A percentile compares a stretch with the other conserved stretches of the same genome.
Evolutionary conservation across 1,140 invertebrate species (phyloP).

Genomic region (Wiebesia pumilae): DNA sequence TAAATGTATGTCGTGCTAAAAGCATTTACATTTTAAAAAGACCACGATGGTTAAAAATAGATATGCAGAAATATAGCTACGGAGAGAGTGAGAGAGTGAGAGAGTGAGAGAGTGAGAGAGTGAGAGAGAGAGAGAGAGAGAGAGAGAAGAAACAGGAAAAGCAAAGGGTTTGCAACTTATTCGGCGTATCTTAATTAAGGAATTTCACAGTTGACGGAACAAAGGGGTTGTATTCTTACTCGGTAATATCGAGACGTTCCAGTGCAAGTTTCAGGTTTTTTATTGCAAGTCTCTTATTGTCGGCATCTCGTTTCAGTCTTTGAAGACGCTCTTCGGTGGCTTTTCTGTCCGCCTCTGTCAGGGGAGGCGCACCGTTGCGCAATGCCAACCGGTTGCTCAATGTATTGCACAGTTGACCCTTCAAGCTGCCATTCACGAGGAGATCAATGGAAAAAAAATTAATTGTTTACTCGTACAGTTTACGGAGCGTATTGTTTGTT

Average conservation of each 20-base stretch:
- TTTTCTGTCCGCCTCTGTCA: constrained; percentile 78
- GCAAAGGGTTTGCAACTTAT: background rate
- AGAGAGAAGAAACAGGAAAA: no score
- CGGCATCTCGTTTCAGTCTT: constrained; percentile 81
- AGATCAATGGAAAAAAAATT: no score
- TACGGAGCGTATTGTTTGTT: background rate
- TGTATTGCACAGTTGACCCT: constrained; percentile 79
- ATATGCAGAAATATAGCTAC: no score
- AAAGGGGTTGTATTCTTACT: constrained; percentile 75
- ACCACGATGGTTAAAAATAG: no score
- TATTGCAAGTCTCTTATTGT: constrained; percentile 82
- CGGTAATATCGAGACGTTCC: constrained; percentile 86
- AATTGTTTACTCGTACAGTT: constrained; percentile 18
- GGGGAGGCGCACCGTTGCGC: constrained; percentile 68
- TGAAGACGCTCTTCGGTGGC: constrained; percentile 81
- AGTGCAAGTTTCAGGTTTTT: constrained; percentile 85
- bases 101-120: no score
- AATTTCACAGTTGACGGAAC: background rate
- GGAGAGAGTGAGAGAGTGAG: no score
- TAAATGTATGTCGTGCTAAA: no score
- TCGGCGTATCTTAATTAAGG: background rate
- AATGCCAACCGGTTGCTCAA: constrained; percentile 73
- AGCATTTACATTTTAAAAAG: no score
- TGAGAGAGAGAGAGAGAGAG: constrained; percentile 7
- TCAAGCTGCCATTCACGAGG: constrained; percentile 76